A percentile compares a stretch with the other conserved stretches of the same genome.
Conservation (phyloP, 2,113 vertebrate species). For the Myanophis thanlyinensis region DNA sequence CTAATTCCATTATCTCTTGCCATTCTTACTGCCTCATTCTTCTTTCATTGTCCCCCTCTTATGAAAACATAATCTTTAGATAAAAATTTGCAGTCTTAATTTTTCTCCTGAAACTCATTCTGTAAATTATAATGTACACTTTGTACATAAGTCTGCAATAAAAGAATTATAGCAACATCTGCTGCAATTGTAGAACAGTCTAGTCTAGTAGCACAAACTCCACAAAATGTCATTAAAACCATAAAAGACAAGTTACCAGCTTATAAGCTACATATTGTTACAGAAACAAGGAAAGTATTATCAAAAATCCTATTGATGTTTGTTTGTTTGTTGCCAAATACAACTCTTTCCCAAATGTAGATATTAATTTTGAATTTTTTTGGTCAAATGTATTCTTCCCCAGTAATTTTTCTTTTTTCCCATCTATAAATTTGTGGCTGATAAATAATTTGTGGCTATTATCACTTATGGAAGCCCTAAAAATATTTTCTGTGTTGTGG, state of each 20-base stretch:
- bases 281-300: not conserved
- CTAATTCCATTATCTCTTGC: conserved; percentile 34
- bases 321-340: not conserved
- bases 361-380: not conserved
- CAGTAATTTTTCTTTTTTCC: not conserved
- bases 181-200: not conserved
- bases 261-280: not conserved
- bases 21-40: not conserved
- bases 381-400: not conserved
- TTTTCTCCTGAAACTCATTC: not conserved
- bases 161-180: not conserved
- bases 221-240: not conserved
- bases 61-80: not conserved
- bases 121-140: not conserved
- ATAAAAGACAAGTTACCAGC: not conserved
- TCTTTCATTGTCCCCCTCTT: not conserved
- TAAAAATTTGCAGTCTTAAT: not conserved
- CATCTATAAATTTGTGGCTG: not conserved
- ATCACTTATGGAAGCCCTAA: not conserved
- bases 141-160: not conserved
- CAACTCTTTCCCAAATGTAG: not conserved
- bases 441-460: conserved; percentile 5
- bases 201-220: not conserved
- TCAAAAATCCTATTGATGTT: not conserved
- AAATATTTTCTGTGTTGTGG: conserved; percentile 1